Base-by-base conservation (phyloP, 2,888 invertebrate species). In the Heliconius aoede region DNA sequence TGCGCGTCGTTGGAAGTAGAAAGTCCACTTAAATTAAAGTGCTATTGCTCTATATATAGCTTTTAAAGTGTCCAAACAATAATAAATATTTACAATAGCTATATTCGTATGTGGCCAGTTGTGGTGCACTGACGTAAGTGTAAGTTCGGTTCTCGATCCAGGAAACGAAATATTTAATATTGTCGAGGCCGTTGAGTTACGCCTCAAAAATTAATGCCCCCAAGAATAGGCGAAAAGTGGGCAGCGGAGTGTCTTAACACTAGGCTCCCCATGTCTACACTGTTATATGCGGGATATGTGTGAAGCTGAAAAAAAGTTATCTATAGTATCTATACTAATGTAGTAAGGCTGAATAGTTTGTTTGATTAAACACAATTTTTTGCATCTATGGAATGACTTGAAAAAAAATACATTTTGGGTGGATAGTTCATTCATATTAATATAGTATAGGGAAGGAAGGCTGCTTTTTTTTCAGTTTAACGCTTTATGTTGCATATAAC, bases 11-110 rank as follows among this genome's bases (percentile, higher is more conserved):
- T 26, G 72, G 68, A 7, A 55, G 40, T 67, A 46, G 28, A 55
- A 55, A 69, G 68, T 51, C 51, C 26, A 51, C 51, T 69, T 55
- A 69, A 69, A 69, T 69, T 51, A 30, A 55, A 69, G 51, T 51
- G 65, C n/a, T 24, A 65, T 65, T 65, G 36, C 32, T n/a, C n/a
- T 67, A 67, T 67, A 21, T 46, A 26, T 5, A 26, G 51, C 51
- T 69, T 55, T 55, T 13, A 13, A 13, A 28, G 9, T 28, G 21
- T 36, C 24, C 64, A 65, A 36, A 36, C 8, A 65, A 65, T 65
- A 65, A 65, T 65, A 65, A 11, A 65, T 11, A 36, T 36, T 32
- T 64, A 36, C 13, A 60, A 60, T 24, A 46, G 7, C 46, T 46
- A 21, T 46, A n/a, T n/a, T n/a, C n/a, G n/a, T n/a, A 18, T 46